These are phyloP conservation scores for Apistogramma diplotaenia DNA, from an alignment of 2,113 vertebrate species.

Conservation along the genomic window DNA sequence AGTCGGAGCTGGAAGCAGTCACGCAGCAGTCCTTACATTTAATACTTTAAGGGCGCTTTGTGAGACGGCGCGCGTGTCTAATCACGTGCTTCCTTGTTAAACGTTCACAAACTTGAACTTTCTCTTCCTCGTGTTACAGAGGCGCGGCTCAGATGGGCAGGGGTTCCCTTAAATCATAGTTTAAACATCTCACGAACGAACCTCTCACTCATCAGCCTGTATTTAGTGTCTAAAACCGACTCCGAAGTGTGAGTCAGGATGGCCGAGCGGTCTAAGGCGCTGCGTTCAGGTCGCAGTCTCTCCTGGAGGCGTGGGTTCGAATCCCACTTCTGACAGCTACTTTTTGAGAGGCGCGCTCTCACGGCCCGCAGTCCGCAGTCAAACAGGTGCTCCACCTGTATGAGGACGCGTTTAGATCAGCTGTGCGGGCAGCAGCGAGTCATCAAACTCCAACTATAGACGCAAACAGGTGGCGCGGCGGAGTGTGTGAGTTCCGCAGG, in stretches of 20 bases:
- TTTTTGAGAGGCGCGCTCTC: not conserved
- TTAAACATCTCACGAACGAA: no score
- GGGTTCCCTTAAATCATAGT: no score
- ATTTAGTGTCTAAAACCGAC: fast-evolving
- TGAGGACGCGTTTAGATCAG: no score
- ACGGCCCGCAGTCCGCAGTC: not conserved
- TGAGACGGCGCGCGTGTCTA: not conserved
- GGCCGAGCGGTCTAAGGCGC: slow-evolving; percentile 75
- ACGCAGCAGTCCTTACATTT: not conserved
- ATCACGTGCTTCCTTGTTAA: not conserved
- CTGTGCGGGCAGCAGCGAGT: no score
- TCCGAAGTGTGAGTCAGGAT: not conserved
- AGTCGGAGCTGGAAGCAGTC: not conserved
- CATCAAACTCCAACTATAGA: no score
- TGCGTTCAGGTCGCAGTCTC: slow-evolving; percentile 78
- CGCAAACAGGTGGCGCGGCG: no score
- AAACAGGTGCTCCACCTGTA: no score
- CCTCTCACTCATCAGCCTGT: not conserved
- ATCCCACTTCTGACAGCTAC: slow-evolving; percentile 68
- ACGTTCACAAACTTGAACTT: not conserved
- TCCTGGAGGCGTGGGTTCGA: slow-evolving; percentile 75
- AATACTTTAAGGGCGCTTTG: not conserved
- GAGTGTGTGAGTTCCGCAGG: no score
- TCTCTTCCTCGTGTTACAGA: not conserved
- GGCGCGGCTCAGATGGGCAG: no score